phyloP scores from a whole-genome alignment of 2,797 vertebrate species.

The Gymnodraco acuticeps region DNA sequence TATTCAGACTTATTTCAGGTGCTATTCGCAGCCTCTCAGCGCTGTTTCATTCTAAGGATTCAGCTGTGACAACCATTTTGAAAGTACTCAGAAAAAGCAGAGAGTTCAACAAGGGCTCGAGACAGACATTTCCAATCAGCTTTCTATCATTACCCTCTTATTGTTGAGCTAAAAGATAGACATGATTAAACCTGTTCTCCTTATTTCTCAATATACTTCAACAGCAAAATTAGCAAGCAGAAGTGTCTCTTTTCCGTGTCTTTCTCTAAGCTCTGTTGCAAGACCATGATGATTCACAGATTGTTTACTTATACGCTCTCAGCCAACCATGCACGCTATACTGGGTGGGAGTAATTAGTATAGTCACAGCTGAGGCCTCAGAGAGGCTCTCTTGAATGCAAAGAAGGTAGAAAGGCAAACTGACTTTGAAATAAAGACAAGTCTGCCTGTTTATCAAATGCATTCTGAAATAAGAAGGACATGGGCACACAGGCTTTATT shows the following conservation, averaged over 20 bases:
- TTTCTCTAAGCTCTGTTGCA: slow-evolving; percentile 41
- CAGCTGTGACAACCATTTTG: slow-evolving; percentile 60
- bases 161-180: slow-evolving; percentile 36
- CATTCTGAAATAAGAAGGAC: slow-evolving; percentile 26
- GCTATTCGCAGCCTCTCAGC: slow-evolving; percentile 29
- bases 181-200: slow-evolving; percentile 26
- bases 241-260: slow-evolving; percentile 28
- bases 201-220: slow-evolving; percentile 44
- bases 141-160: slow-evolving; percentile 37
- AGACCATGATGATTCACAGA: slow-evolving; percentile 57
- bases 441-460: slow-evolving; percentile 46
- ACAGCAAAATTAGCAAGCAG: slow-evolving; percentile 48
- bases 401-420: slow-evolving; percentile 39
- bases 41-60: slow-evolving; percentile 45
- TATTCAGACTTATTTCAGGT: slow-evolving; percentile 39
- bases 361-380: slow-evolving; percentile 66
- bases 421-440: slow-evolving; percentile 52
- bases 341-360: slow-evolving; percentile 69
- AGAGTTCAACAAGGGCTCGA: slow-evolving; percentile 41
- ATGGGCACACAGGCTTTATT: slow-evolving; percentile 20
- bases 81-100: slow-evolving; percentile 19
- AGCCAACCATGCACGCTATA: slow-evolving; percentile 56
- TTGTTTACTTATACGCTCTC: slow-evolving; percentile 68
- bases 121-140: slow-evolving; percentile 36
- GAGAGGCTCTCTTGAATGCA: slow-evolving; percentile 51